phyloP scores from a whole-genome alignment of 2,797 vertebrate genomes.

The Acanthurus tractus region DNA sequence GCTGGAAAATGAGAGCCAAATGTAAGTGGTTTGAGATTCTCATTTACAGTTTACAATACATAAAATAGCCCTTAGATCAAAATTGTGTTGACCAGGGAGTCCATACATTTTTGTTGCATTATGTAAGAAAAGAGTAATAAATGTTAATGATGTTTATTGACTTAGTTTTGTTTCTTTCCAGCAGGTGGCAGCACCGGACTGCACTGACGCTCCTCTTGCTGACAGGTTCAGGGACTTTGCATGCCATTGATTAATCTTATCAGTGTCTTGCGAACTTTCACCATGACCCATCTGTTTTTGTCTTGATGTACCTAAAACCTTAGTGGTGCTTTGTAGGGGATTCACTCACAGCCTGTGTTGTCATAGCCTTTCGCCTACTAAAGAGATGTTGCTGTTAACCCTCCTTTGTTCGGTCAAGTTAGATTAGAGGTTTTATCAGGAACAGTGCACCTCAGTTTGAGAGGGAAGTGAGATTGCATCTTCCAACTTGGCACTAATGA shows the following conservation, averaged over 20 bases:
- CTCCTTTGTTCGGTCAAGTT: neutral
- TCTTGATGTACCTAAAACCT: slow-evolving; percentile 14
- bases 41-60: neutral
- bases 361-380: slow-evolving; percentile 34
- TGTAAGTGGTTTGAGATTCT: neutral
- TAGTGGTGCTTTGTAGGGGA: neutral
- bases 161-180: slow-evolving; percentile 21
- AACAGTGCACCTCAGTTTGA: neutral
- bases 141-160: too few species aligned
- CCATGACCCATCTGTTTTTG: slow-evolving; percentile 5
- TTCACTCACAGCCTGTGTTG: neutral
- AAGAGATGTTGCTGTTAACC: neutral
- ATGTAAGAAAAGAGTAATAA: too few species aligned
- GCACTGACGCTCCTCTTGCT: neutral
- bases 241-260: slow-evolving; percentile 11
- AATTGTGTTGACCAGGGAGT: too few species aligned
- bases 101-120: too few species aligned
- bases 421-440: slow-evolving; percentile 29
- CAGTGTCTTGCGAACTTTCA: slow-evolving; percentile 21
- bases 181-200: slow-evolving; percentile 51
- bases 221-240: neutral
- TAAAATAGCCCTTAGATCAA: too few species aligned
- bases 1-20: neutral
- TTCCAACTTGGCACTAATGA: slow-evolving; percentile 5
- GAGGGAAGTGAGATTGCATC: neutral